Base-by-base conservation (phyloP, 2,888 invertebrate species). In the Escarpia spicata region DNA sequence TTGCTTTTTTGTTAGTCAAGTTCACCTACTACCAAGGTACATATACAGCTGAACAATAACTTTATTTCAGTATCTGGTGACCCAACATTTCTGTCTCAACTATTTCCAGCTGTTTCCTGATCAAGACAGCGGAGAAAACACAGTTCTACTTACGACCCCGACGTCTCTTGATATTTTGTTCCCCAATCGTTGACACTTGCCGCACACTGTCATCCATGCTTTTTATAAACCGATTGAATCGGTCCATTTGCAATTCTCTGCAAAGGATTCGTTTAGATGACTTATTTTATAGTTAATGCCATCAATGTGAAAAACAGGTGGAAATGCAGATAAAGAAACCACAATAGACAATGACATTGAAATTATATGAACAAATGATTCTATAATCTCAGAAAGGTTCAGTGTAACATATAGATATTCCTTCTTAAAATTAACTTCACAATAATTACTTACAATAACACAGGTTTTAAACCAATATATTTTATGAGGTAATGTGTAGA, bases 141-240 rank as follows among this genome's bases (percentile, higher is more conserved):
- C 75, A n/a, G 75, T 75, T 37, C n/a, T 19, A 96, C 97, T 96
- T 95, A 97, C 97, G 97, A 31, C 97, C 98, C 96, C 98, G 98
- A 96, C 98, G 98, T 95, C 98, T 98, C 96, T 99, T 99, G 92
- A 98, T 97, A 97, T 98, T 98, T 95, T 98, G 98, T 92, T 97
- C 96, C 93, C 98, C 97, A 95, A 98, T 98, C 52, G 97, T 97
- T 96, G 98, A 97, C 93, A 99, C 97, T 94, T 98, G 97, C 96
- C 98, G 98, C 0, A 99, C 98, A 31, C 98, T 98, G 90, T 98
- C 97, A 96, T 99, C 99, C 97, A 99, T 97, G 94, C 97, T 97
- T 95, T 97, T 98, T 91, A 98, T 97, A 96, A 98, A 99, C 95
- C 97, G 98, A 93, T 98, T 97, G 96, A 98, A 98, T 94, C 97